Percentiles rank a stretch among this genome's conserved stretches.
Evolutionary conservation across 1,140 invertebrate species (phyloP).

Genomic region (Delia radicum): DNA sequence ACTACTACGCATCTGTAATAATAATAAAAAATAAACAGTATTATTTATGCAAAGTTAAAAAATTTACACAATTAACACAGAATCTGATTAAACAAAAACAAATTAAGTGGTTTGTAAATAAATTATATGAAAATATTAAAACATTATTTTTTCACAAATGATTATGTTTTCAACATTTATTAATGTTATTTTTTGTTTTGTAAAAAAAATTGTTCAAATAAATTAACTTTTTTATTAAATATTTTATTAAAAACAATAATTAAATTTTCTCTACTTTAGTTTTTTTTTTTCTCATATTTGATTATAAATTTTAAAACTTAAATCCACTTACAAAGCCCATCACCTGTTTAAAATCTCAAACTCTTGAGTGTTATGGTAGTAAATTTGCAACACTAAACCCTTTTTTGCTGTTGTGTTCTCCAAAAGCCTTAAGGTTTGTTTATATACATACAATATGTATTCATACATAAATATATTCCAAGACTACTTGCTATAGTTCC

Average conservation of each 20-base stretch:
- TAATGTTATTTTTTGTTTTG: background rate
- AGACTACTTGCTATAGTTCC: too few species aligned
- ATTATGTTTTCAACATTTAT: background rate
- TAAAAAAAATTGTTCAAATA: too few species aligned
- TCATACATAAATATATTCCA: too few species aligned
- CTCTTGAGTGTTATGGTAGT: background rate
- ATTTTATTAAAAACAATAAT: background rate
- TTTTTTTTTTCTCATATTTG: too few species aligned
- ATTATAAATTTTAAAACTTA: background rate
- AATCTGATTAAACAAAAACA: constrained; percentile 54
- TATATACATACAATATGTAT: too few species aligned
- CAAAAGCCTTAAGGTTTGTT: background rate
- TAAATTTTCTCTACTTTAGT: too few species aligned
- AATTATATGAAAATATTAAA: constrained; percentile 34
- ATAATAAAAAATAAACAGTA: too few species aligned
- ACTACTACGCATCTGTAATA: too few species aligned
- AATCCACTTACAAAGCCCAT: background rate
- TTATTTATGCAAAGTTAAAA: constrained; percentile 31
- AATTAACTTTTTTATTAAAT: too few species aligned
- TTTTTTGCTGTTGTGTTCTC: background rate
- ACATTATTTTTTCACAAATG: background rate
- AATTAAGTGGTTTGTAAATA: constrained; percentile 56
- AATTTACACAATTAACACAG: constrained; percentile 51
- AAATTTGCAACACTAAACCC: background rate
- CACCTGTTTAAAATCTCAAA: background rate